These are phyloP conservation scores for Fulica atra DNA, from an alignment of 2,113 vertebrate genomes.

Conservation along the genomic window DNA sequence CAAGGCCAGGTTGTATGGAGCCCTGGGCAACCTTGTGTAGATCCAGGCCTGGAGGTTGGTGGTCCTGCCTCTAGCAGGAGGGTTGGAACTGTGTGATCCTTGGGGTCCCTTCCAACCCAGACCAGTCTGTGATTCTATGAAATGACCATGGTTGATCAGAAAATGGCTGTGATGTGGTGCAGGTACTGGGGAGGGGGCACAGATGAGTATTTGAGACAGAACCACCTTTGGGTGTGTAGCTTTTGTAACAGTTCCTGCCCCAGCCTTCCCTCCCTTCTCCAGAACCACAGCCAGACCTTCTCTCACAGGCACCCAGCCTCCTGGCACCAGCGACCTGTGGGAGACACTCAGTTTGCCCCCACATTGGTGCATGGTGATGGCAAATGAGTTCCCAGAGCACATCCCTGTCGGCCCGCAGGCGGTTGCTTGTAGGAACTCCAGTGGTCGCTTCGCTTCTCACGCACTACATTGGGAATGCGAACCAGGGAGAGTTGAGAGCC, in stretches of 20 bases:
- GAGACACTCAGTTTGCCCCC: fast-evolving
- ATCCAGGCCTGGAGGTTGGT: too few species aligned
- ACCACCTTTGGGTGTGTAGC: background rate
- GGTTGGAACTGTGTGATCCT: too few species aligned
- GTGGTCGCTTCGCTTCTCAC: fast-evolving
- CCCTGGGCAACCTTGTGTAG: too few species aligned
- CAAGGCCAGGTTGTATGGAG: too few species aligned
- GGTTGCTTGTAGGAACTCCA: background rate
- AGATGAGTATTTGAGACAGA: background rate
- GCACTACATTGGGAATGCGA: fast-evolving
- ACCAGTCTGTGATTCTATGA: too few species aligned
- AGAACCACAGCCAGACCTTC: background rate
- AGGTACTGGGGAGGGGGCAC: too few species aligned
- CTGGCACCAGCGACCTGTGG: background rate
- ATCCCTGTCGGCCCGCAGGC: fast-evolving
- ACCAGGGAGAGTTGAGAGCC: fast-evolving
- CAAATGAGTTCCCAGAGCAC: background rate
- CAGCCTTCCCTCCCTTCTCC: background rate
- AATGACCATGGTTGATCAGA: background rate
- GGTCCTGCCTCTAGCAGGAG: too few species aligned
- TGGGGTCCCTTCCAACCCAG: too few species aligned
- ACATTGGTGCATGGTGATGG: fast-evolving
- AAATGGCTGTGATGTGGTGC: too few species aligned
- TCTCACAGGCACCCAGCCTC: background rate
- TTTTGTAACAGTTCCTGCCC: background rate